Base-by-base conservation (phyloP, 2,888 invertebrate species). In the Vanessa cardui region DNA sequence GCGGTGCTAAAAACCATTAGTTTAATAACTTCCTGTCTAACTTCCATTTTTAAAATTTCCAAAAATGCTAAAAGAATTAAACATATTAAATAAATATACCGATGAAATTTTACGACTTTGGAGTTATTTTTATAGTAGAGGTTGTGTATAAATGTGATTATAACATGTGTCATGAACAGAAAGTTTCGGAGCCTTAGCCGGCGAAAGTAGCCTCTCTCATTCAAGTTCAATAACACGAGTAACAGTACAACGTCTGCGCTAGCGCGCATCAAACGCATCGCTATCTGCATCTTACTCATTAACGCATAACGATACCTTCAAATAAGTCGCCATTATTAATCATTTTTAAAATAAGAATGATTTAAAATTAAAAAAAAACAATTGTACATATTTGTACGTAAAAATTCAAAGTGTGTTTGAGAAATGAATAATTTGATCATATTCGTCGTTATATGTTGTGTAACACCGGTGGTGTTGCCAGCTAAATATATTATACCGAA, bases 401-500 rank as follows among this genome's bases (percentile, higher is more conserved):
- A 21, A 45, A 44, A 54, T 31, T 31, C 39, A 56, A 64, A 64
- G 62, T 69, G 72, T 61, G 66, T 56, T 65, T 65, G 70, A 39
- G 60, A 78, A 67, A 88, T 85, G 88, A 85, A 77, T 77, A 74
- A 72, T 58, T 63, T 73, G 26, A 76, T 80, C 62, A 77, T 78
- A 46, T 77, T 82, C 58, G 79, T 80, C 61, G 76, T 87, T 58
- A 56, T 86, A 71, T 84, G 83, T 78, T 86, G 84, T 78, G 76
- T 82, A 58, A 75, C 81, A 59, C 84, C 84, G 52, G 74, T 73
- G 18, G 90, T 85, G 58, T 67, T 89, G 73, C 88, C 91, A 73
- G 93, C 93, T 15, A 93, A 94, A 85, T 95, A 95, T 84, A 58
- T 64, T n/a, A 92, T 96, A 71, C 96, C 96, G 1, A 96, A 96